phyloP scores from a whole-genome alignment of 2,113 vertebrate genomes.

The Corythornis madagascariensis region DNA sequence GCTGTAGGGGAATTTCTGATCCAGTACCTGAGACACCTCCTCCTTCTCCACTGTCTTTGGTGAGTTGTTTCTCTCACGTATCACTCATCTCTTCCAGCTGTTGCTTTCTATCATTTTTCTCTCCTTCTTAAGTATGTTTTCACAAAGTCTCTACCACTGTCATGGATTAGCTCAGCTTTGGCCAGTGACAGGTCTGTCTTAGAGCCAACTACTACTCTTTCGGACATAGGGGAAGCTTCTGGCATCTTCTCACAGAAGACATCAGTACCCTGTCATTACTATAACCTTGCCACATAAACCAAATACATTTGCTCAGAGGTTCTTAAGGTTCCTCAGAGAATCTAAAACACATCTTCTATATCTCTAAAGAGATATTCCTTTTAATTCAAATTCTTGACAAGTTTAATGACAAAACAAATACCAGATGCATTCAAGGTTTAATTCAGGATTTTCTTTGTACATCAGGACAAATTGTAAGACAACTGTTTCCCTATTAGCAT shows the following conservation, averaged over 20 bases:
- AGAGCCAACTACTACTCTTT: rapidly evolving
- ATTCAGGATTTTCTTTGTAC: background rate
- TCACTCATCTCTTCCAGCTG: rapidly evolving
- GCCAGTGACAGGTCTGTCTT: rapidly evolving
- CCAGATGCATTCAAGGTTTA: background rate
- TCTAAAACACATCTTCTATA: background rate
- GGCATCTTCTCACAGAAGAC: background rate
- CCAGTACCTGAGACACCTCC: background rate
- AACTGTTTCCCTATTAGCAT: rapidly evolving
- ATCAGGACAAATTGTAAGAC: background rate
- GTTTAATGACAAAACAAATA: background rate
- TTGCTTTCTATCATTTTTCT: background rate
- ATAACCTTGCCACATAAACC: background rate
- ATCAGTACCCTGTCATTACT: background rate
- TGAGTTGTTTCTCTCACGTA: background rate
- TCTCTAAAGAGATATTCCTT: background rate
- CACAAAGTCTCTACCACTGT: background rate
- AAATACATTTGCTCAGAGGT: background rate
- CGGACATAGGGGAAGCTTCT: background rate
- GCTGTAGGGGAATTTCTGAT: background rate
- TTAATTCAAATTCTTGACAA: background rate
- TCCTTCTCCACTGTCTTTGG: background rate
- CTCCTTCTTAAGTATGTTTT: background rate
- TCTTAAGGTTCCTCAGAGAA: background rate
- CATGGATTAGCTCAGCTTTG: background rate